Conservation (phyloP, 2,113 vertebrate genomes). For the Poeciliopsis occidentalis region DNA sequence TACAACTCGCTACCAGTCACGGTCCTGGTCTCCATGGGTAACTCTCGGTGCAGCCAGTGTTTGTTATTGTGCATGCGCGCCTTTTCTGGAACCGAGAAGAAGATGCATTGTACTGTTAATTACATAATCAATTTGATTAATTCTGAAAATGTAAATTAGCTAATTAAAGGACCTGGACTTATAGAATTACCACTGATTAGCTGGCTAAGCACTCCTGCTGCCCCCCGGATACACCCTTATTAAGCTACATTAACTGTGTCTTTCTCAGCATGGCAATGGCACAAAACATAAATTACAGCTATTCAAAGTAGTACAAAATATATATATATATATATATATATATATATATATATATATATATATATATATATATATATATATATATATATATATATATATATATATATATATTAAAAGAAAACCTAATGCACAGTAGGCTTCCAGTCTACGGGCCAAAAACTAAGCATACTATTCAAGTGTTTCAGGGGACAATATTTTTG, state of each 20-base stretch:
- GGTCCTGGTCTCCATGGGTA: constrained; percentile 40
- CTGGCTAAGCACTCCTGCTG: constrained; percentile 70
- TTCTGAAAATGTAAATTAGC: constrained; percentile 81
- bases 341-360: background rate
- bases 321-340: background rate
- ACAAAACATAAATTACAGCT: constrained; percentile 42
- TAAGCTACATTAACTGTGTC: constrained; percentile 67
- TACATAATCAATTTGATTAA: constrained; percentile 83
- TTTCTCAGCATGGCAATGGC: constrained; percentile 45
- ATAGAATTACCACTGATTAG: constrained; percentile 81
- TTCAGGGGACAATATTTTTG: constrained; percentile 15
- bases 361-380: background rate
- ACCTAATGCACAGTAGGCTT: background rate
- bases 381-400: background rate
- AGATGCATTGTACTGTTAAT: constrained; percentile 77
- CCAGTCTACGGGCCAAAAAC: constrained; percentile 18
- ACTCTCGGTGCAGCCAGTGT: constrained; percentile 6
- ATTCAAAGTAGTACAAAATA: constrained; percentile 30
- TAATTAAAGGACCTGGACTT: constrained; percentile 80
- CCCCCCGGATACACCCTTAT: constrained; percentile 66
- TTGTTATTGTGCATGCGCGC: constrained; percentile 1
- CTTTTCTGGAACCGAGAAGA: constrained; percentile 49
- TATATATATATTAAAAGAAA: background rate
- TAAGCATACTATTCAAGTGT: constrained; percentile 12
- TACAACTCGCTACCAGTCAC: constrained; percentile 49